Base-by-base conservation (phyloP, 2,113 vertebrate species). In the Oriolus oriolus region DNA sequence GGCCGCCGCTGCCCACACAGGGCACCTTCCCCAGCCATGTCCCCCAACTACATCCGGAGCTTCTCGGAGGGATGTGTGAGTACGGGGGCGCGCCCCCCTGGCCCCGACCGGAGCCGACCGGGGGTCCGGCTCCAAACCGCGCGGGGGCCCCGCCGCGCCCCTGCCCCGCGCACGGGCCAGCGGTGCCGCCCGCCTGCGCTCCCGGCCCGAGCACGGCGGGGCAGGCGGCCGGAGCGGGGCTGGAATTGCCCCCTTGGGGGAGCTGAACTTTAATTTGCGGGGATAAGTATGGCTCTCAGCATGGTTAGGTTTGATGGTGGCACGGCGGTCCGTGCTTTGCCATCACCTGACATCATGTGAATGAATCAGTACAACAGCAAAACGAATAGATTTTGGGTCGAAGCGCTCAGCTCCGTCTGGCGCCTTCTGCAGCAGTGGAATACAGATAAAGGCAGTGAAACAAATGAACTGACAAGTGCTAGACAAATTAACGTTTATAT, bases 51-150 rank as follows among this genome's bases (percentile, higher is more conserved):
- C 97, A 98, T 98, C 97, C 98, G 97, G 96, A 99, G 98, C 97
- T 99, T 99, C 98, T 99, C 98, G 92, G 98, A 99, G 97, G 98
- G 98, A 98, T 99, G 98, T 96, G 98, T 98, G 96, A 99, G 98
- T 99, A 98, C 77, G 56, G 31, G 44, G 26, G 33, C 39, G 31
- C n/a, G 23, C 10, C 19, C 54, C 54, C 28, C 15, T 22, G 53
- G 41, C 52, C 59, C 41, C n/a, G 28, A 27, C 6, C 49, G 41
- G 9, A 42, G 50, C 39, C 18, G 41, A 44, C 39, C 18, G 41
- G 31, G 42, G 35, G 3, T 47, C 30, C 17, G 50, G 39, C 35
- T 52, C 63, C 84, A 39, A 53, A 27, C 6, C 3, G 19, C 13
- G 9, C 30, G 39, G 68, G 50, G 45, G 11, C n/a, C 5, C 33